A percentile compares a stretch with the other conserved stretches of the same genome.
phyloP scores from a whole-genome alignment of 1,140 invertebrate genomes.

The Ooceraea biroi region DNA sequence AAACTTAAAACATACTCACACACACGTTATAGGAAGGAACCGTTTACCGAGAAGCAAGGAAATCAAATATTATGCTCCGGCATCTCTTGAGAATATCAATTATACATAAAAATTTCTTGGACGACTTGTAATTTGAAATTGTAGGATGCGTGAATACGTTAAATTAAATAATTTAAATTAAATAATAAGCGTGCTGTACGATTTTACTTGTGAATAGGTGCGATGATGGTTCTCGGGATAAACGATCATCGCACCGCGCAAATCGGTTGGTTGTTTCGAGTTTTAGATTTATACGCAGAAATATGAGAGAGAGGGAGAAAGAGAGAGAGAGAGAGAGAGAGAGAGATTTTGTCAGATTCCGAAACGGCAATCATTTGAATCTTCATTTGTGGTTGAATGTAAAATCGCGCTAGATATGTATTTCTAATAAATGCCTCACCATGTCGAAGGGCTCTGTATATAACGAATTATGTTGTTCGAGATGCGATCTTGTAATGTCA shows the following conservation, averaged over 20 bases:
- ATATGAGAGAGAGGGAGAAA: too few relatives aligned
- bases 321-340: too few relatives aligned
- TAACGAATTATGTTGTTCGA: constrained; percentile 71
- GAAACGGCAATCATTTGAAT: constrained; percentile 27
- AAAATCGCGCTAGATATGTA: constrained; percentile 41
- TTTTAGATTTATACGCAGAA: constrained; percentile 55
- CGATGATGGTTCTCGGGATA: constrained; percentile 14
- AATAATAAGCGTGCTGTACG: constrained; percentile 35
- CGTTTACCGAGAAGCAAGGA: constrained; percentile 18
- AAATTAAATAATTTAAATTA: too few relatives aligned
- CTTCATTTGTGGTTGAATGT: constrained; percentile 31
- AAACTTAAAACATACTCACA: constrained; percentile 9
- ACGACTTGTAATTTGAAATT: constrained; percentile 8
- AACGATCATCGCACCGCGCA: constrained; percentile 18
- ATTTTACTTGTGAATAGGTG: constrained; percentile 55
- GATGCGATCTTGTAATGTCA: constrained; percentile 63
- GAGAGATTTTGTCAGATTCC: constrained; percentile 21
- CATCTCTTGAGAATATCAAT: constrained; percentile 6
- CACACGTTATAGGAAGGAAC: background rate
- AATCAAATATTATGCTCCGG: constrained; percentile 40
- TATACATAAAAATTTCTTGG: constrained; percentile 18
- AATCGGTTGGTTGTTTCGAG: constrained; percentile 20
- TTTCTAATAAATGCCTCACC: constrained; percentile 33
- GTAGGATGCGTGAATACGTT: background rate
- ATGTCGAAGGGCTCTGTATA: constrained; percentile 46